A percentile compares a stretch with the other conserved stretches of the same genome.
Evolutionary conservation across 2,888 invertebrate genomes (phyloP).

Genomic region (Crematogaster levior): DNA sequence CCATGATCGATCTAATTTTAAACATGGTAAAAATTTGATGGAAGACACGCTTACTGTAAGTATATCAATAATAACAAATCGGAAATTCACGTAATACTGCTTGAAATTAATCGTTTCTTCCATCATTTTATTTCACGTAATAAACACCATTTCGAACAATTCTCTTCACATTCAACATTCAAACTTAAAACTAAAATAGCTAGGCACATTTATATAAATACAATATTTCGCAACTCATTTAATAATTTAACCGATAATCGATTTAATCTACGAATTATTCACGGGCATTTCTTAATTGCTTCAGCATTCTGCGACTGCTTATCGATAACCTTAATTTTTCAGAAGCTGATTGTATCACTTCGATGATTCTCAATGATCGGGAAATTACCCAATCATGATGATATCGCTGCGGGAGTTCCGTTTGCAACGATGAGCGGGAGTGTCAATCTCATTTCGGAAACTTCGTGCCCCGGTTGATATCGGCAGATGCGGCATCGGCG

Average conservation of each 20-base stretch:
- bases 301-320: not conserved
- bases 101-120: not conserved
- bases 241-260: not conserved
- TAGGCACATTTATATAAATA: not conserved
- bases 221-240: not conserved
- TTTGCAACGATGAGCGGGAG: conserved; percentile 10
- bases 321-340: not conserved
- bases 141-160: not conserved
- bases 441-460: conserved; percentile 53
- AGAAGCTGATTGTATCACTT: not conserved
- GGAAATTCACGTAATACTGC: not conserved
- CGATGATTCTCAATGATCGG: conserved; percentile 6
- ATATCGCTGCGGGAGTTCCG: conserved; percentile 15
- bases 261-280: not conserved
- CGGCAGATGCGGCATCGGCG: conserved; percentile 66
- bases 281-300: not conserved
- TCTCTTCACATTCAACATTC: not conserved
- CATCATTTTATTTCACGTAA: not conserved
- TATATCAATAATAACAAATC: not conserved
- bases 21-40: not conserved
- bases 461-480: conserved; percentile 59
- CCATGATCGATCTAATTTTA: conserved; percentile 27
- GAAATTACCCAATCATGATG: not conserved
- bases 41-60: not conserved
- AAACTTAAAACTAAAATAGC: not conserved